These are phyloP conservation scores for Calosoma granatense DNA, from an alignment of 1,140 invertebrate species.

Conservation along the genomic window DNA sequence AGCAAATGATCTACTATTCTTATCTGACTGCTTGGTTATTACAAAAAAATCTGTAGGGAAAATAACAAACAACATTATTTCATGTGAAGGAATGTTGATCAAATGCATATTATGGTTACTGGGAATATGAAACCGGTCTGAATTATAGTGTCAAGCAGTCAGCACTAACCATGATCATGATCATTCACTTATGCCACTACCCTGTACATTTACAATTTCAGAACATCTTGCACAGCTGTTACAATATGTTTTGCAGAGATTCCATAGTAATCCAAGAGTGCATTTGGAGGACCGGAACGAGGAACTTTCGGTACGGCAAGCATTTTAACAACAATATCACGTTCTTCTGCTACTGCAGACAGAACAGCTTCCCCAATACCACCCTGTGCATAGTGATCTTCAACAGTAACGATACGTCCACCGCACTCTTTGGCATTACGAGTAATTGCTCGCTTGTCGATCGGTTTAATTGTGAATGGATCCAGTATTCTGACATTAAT, in stretches of 20 bases:
- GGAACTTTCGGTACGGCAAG: conserved; percentile 80
- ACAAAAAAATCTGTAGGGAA: too few species aligned
- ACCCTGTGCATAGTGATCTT: conserved; percentile 95
- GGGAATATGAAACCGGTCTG: too few species aligned
- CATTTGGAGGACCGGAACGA: conserved; percentile 78
- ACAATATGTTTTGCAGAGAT: conserved; percentile 76
- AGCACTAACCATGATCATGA: too few species aligned
- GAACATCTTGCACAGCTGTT: conserved; percentile 51
- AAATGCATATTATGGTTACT: too few species aligned
- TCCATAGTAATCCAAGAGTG: conserved; percentile 79
- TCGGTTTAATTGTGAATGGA: conserved; percentile 92
- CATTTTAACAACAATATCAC: conserved; percentile 68
- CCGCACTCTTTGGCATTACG: conserved; percentile 68
- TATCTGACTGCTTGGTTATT: too few species aligned
- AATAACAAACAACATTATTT: too few species aligned
- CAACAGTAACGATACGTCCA: conserved; percentile 82
- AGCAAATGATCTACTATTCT: too few species aligned
- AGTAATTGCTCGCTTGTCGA: conserved; percentile 72
- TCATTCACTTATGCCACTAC: too few species aligned
- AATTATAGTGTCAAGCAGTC: too few species aligned
- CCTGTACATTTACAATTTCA: conserved; percentile 45
- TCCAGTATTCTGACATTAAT: conserved; percentile 76
- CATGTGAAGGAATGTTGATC: too few species aligned
- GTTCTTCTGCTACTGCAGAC: conserved; percentile 62
- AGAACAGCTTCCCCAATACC: conserved; percentile 93